A percentile compares a stretch with the other conserved stretches of the same genome.
These are phyloP conservation scores for Platysternon megacephalum DNA, from an alignment of 2,113 vertebrate species.

Conservation along the genomic window DNA sequence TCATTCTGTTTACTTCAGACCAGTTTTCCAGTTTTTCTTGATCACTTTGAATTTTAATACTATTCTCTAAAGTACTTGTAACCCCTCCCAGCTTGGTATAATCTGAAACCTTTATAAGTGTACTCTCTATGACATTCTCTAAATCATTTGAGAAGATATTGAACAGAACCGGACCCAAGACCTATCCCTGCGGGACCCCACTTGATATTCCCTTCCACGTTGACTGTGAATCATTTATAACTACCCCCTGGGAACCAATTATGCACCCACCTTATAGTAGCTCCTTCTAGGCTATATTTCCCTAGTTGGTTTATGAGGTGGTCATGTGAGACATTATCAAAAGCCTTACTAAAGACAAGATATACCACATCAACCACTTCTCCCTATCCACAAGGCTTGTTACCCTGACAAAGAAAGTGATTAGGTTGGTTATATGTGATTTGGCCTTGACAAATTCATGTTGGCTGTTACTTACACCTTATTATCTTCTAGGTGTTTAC, in stretches of 20 bases:
- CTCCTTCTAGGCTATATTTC: background rate
- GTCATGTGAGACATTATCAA: background rate
- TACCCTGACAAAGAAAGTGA: background rate
- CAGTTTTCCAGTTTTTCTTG: no score
- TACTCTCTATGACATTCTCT: background rate
- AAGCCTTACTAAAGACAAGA: background rate
- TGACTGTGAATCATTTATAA: no score
- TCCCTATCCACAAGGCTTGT: background rate
- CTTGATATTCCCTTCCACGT: no score
- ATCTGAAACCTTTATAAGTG: background rate
- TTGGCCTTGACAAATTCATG: background rate
- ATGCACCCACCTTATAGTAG: background rate
- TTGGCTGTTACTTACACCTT: background rate
- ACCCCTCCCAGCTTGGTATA: background rate
- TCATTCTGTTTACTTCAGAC: background rate
- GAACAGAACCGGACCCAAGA: background rate
- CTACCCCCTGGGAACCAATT: background rate
- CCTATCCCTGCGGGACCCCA: background rate
- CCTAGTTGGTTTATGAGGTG: background rate
- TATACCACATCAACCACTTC: background rate
- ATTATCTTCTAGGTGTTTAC: no score
- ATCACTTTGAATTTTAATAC: background rate
- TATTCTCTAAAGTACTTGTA: background rate
- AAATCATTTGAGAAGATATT: background rate
- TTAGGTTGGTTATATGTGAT: background rate